Evolutionary conservation across 2,888 invertebrate genomes (phyloP).

Genomic region (Drosophila monieri): DNA sequence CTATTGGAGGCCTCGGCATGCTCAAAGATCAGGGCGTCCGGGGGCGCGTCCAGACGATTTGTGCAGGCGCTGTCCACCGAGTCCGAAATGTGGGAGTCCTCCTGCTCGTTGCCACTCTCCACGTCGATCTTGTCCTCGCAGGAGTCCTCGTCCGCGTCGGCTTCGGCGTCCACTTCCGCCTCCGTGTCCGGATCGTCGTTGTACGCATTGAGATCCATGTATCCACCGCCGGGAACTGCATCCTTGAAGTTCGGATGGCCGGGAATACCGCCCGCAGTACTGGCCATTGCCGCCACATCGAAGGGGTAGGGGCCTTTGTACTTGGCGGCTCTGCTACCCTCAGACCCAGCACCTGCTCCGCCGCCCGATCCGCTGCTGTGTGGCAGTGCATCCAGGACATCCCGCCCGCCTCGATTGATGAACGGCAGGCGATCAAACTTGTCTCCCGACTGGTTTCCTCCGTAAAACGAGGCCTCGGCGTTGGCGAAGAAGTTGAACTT

Average conservation of each 20-base stretch:
- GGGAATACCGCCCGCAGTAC: constrained; percentile 24
- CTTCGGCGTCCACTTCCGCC: constrained; percentile 49
- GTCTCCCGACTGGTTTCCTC: constrained; percentile 66
- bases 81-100: constrained; percentile 83
- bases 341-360: constrained; percentile 11
- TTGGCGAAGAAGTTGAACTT: constrained; percentile 83
- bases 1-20: constrained; percentile 78
- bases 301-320: constrained; percentile 71
- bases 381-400: constrained; percentile 54
- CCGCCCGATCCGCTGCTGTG: constrained; percentile 41
- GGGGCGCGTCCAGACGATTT: constrained; percentile 69
- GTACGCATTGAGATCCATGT: constrained; percentile 67
- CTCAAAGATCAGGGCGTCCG: constrained; percentile 77
- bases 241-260: constrained; percentile 56
- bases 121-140: constrained; percentile 83
- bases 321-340: constrained; percentile 56
- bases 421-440: constrained; percentile 82
- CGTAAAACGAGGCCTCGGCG: constrained; percentile 79
- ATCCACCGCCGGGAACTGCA: constrained; percentile 39
- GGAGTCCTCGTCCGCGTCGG: constrained; percentile 76
- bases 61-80: constrained; percentile 82
- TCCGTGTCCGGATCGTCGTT: constrained; percentile 58
- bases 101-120: constrained; percentile 83
- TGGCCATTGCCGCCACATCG: constrained; percentile 55
- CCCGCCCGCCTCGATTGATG: constrained; percentile 68